Base-by-base conservation (phyloP, 2,888 invertebrate species). In the Ichneumon xanthorius region DNA sequence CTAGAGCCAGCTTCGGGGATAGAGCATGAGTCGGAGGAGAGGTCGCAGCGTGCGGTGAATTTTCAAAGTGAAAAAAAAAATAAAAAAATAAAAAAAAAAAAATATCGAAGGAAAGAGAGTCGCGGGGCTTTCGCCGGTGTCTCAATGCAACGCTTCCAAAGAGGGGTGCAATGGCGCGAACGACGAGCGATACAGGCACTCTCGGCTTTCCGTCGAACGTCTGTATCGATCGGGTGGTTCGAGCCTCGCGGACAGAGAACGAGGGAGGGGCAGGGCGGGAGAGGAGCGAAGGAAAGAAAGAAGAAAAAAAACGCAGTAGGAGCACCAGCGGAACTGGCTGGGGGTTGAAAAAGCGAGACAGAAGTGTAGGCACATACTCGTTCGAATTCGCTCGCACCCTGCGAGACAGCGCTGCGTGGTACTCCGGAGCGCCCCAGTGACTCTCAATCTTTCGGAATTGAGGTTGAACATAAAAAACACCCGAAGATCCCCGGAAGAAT, bases 221-320 rank as follows among this genome's bases (percentile, higher is more conserved):
- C 83, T 84, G 85, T 88, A 88, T 88, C 85, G 88, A 87, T 88
- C 87, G 82, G 80, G 73, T 53, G 72, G 78, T 82, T 86, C 70
- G 71, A 82, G 87, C 79, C 83, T 84, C 83, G 83, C 70, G 48
- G 73, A 81, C 71, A 14, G 80, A 70, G 79, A 79, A 26, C 53
- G 61, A 72, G 75, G 53, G 16, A 4, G 45, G 16, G 45, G 14
- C 14, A 0, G 45, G 45, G 14, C 14, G 16, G 45, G 45, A 53
- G 53, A 5, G 50, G 40, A 40, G 40, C n/a, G 33, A 78, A 58
- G 61, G 40, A 48, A 78, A 78, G 22, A 65, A 75, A 82, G 55
- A 67, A 65, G 63, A 53, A 37, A 70, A 68, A 75, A 61, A 70
- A 19, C 79, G 40, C 45, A 73, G 61, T 40, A 76, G 75, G 55